Percentiles rank a stretch among this genome's conserved stretches.
phyloP scores from a whole-genome alignment of 2,113 vertebrate genomes.

The Microtus richardsoni region DNA sequence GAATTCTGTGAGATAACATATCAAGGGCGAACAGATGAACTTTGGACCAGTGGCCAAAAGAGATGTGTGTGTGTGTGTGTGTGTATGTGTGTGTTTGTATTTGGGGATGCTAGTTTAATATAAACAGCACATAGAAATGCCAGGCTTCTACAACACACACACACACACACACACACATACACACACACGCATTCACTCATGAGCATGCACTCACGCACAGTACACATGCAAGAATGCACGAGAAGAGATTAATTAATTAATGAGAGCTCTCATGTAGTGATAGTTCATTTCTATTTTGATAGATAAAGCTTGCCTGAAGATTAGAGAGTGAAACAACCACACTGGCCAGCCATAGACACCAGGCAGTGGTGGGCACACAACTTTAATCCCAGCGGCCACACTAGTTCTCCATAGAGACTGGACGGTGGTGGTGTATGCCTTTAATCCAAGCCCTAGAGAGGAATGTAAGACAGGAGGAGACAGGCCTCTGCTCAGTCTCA shows the following conservation, averaged over 20 bases:
- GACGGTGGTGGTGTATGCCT: too few relatives aligned
- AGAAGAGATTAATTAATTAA: neutral
- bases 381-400: too few relatives aligned
- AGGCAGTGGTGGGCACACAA: too few relatives aligned
- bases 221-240: neutral
- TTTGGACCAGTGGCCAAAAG: conserved; percentile 6
- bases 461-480: too few relatives aligned
- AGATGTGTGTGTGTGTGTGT: neutral
- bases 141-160: neutral
- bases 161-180: neutral
- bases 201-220: neutral
- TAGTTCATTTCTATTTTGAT: too few relatives aligned
- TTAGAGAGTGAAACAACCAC: too few relatives aligned
- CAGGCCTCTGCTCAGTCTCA: too few relatives aligned
- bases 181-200: neutral
- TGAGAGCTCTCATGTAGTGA: neutral
- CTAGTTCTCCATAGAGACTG: too few relatives aligned
- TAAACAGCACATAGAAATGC: neutral
- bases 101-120: neutral
- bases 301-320: too few relatives aligned
- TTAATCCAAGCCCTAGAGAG: too few relatives aligned
- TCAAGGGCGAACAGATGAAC: neutral
- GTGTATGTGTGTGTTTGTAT: neutral
- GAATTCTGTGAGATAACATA: conserved; percentile 56
- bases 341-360: too few relatives aligned